A percentile compares a stretch with the other conserved stretches of the same genome.
Evolutionary conservation across 2,797 vertebrate genomes (phyloP).

Genomic region (Falco columbarius): DNA sequence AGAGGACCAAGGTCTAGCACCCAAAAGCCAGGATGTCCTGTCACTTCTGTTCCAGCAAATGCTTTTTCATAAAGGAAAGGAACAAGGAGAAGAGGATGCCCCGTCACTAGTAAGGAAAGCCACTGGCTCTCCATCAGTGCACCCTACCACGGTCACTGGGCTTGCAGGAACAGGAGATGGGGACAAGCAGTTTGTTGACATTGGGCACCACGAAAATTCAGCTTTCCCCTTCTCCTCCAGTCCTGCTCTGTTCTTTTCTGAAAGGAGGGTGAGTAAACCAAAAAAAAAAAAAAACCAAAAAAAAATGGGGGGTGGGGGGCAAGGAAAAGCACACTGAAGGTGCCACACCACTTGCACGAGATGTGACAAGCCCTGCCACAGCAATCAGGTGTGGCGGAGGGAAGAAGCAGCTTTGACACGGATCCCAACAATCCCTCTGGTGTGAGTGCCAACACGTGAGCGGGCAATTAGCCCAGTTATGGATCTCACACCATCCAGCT

Average conservation of each 20-base stretch:
- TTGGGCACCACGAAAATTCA: neutral
- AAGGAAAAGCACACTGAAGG: neutral
- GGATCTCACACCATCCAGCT: neutral
- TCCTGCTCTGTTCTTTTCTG: neutral
- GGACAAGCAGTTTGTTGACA: neutral
- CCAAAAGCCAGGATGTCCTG: neutral
- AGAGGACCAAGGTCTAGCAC: neutral
- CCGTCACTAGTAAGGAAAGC: neutral
- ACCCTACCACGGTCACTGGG: neutral
- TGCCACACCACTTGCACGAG: neutral
- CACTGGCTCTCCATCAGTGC: neutral
- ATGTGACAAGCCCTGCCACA: neutral
- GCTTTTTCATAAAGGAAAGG: neutral
- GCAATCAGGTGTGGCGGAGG: neutral
- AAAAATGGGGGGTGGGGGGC: neutral
- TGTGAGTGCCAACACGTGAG: neutral
- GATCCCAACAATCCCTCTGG: neutral
- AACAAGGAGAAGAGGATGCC: neutral
- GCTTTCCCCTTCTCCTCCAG: neutral
- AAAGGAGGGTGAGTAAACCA: neutral
- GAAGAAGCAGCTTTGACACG: neutral
- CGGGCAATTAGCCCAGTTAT: neutral
- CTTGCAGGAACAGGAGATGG: neutral
- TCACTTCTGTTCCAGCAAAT: neutral
- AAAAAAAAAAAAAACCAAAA: neutral